Evolutionary conservation across 2,113 vertebrate species (phyloP).

Genomic region (Tupaia chinensis): DNA sequence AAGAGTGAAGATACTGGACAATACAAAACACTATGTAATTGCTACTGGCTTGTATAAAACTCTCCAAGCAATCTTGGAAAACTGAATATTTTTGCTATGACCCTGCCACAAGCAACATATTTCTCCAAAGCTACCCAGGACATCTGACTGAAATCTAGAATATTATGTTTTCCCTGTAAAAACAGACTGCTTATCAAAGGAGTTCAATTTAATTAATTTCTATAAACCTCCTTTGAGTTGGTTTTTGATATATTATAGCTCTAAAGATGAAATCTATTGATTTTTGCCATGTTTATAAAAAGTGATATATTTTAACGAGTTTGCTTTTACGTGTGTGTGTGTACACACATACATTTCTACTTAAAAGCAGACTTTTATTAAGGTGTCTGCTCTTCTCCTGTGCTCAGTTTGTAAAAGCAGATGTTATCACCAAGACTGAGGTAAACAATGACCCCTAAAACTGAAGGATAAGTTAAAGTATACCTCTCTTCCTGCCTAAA

Average conservation of each 20-base stretch:
- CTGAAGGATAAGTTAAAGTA: neutral
- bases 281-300: constrained; percentile 45
- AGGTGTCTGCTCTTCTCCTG: neutral
- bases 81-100: neutral
- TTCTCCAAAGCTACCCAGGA: neutral
- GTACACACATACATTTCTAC: neutral
- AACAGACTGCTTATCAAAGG: neutral
- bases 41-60: neutral
- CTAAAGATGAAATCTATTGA: constrained; percentile 50
- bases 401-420: neutral
- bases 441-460: constrained; percentile 10
- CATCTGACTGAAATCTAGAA: neutral
- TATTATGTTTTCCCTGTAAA: constrained; percentile 2
- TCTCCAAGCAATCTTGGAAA: neutral
- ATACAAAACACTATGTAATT: neutral
- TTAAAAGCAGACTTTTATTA: constrained; percentile 53
- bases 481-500: neutral
- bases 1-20: neutral
- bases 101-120: neutral
- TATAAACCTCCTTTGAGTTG: neutral
- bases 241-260: neutral
- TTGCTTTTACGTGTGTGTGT: neutral
- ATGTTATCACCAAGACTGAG: constrained; percentile 14
- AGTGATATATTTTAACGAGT: neutral
- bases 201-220: constrained; percentile 56